phyloP scores from a whole-genome alignment of 2,113 vertebrate genomes.

The Corythoichthys intestinalis region DNA sequence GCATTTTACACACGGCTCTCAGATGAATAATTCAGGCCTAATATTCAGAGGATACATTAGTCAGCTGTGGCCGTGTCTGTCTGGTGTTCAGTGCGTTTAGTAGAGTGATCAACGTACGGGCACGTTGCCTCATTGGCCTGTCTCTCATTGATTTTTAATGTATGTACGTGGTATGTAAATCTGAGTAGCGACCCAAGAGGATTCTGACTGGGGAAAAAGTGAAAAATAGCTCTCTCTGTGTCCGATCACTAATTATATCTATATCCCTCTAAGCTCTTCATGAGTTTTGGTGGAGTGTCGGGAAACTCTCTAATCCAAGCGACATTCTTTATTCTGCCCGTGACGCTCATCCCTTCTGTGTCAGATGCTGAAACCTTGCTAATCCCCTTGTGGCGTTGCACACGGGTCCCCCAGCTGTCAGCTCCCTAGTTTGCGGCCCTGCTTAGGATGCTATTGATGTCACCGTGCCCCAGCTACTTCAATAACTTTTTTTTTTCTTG shows the following conservation, averaged over 20 bases:
- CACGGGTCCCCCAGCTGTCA: conserved; percentile 52
- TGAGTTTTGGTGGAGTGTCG: conserved; percentile 64
- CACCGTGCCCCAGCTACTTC: conserved; percentile 37
- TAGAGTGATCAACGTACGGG: conserved; percentile 34
- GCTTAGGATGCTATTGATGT: conserved; percentile 63
- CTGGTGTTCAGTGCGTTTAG: conserved; percentile 20
- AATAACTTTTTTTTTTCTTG: conserved; percentile 41
- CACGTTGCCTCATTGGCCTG: conserved; percentile 20
- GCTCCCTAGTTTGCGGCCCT: conserved; percentile 64
- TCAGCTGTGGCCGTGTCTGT: conserved; percentile 34
- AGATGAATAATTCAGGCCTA: conserved; percentile 62
- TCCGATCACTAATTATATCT: conserved; percentile 64
- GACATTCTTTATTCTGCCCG: conserved; percentile 62
- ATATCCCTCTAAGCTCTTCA: conserved; percentile 53
- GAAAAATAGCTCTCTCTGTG: conserved; percentile 24
- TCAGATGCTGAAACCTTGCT: conserved; percentile 56
- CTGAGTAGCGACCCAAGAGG: conserved; percentile 6
- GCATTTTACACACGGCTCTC: conserved; percentile 51
- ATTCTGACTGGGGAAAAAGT: conserved; percentile 25
- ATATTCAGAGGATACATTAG: conserved; percentile 34
- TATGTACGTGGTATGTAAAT: conserved; percentile 31
- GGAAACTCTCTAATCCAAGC: conserved; percentile 59
- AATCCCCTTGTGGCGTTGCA: conserved; percentile 62
- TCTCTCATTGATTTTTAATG: conserved; percentile 56
- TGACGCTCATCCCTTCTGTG: conserved; percentile 65